These are phyloP conservation scores for Hippopotamyrus pictus DNA, from an alignment of 2,797 vertebrate genomes.

Conservation along the genomic window DNA sequence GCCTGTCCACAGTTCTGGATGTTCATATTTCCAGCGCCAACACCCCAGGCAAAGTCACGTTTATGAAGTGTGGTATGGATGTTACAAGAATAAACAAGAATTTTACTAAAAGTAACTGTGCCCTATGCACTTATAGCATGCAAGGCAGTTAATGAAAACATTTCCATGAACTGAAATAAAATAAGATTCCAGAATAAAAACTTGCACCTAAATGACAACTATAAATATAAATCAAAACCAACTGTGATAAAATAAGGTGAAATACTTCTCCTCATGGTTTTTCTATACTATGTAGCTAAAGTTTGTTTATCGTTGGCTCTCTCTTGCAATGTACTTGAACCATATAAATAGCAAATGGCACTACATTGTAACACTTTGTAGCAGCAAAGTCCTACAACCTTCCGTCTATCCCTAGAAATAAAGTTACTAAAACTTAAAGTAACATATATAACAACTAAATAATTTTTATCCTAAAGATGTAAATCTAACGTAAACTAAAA, in stretches of 20 bases:
- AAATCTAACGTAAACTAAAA: not conserved
- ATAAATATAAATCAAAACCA: not conserved
- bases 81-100: not conserved
- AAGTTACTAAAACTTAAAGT: not conserved
- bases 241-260: not conserved
- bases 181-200: not conserved
- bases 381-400: not conserved
- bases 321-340: not conserved
- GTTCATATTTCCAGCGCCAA: not conserved
- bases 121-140: not conserved
- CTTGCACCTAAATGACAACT: not conserved
- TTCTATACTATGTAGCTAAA: not conserved
- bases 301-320: not conserved
- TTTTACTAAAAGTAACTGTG: not conserved
- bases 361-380: not conserved
- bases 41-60: not conserved
- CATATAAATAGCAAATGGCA: not conserved
- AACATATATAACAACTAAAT: not conserved
- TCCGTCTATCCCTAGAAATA: not conserved
- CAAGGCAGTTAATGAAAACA: not conserved
- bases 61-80: not conserved
- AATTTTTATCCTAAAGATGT: not conserved
- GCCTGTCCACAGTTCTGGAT: not conserved
- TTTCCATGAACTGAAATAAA: not conserved
- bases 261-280: not conserved